Conservation (phyloP, 2,888 invertebrate genomes). For the Limnephilus auricula region DNA sequence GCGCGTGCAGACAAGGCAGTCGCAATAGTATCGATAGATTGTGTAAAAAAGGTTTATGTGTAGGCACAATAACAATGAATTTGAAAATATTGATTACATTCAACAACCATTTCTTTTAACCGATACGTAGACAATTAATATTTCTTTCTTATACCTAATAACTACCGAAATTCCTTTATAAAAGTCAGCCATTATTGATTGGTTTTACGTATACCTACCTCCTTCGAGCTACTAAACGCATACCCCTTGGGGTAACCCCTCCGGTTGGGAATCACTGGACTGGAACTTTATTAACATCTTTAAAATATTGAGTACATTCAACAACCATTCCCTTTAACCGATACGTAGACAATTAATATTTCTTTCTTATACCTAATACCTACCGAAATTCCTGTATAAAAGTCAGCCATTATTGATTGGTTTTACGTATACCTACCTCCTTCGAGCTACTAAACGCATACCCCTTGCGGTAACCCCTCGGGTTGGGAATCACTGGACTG, state of each 20-base stretch:
- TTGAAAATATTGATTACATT: too few relatives aligned
- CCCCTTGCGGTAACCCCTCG: neutral
- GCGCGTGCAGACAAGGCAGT: too few relatives aligned
- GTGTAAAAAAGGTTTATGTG: too few relatives aligned
- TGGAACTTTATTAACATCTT: neutral
- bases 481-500: neutral
- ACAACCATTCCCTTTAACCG: too few relatives aligned
- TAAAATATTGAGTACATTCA: too few relatives aligned
- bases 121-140: too few relatives aligned
- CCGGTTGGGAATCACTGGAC: neutral
- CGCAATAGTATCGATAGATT: too few relatives aligned
- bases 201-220: neutral
- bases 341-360: too few relatives aligned
- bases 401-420: neutral
- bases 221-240: neutral
- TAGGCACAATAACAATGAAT: too few relatives aligned
- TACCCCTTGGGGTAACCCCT: neutral
- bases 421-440: neutral
- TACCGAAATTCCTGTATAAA: neutral
- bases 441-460: neutral
- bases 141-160: too few relatives aligned
- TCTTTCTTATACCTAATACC: too few relatives aligned
- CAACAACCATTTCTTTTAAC: too few relatives aligned
- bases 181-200: neutral
- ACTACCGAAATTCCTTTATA: neutral